Conservation (phyloP, 2,888 invertebrate genomes). For the Neria commutata region DNA sequence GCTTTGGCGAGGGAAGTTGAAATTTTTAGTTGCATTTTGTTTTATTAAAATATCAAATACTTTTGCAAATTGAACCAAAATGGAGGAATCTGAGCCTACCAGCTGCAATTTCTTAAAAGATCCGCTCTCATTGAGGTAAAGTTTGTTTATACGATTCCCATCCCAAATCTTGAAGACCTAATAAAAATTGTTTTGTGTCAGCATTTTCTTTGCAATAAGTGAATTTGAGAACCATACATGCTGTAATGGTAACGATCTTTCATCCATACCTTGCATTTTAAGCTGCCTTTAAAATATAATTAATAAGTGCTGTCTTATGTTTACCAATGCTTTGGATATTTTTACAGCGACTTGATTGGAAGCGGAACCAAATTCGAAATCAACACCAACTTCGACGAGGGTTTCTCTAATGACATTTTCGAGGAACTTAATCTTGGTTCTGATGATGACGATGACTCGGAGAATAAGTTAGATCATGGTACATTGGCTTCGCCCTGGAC, state of each 20-base stretch:
- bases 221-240: too few species aligned
- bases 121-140: background rate
- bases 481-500: slow-evolving; percentile 56
- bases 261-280: too few species aligned
- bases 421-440: slow-evolving; percentile 45
- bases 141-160: too few species aligned
- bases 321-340: background rate
- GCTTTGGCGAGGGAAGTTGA: too few species aligned
- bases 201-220: too few species aligned
- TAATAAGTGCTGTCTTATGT: background rate
- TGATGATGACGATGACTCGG: slow-evolving; percentile 41
- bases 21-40: too few species aligned
- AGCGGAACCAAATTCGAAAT: slow-evolving; percentile 54
- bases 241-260: too few species aligned
- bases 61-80: background rate
- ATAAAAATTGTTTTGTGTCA: too few species aligned
- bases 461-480: slow-evolving; percentile 22
- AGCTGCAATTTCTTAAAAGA: slow-evolving; percentile 1
- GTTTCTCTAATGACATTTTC: slow-evolving; percentile 36
- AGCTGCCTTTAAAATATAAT: background rate
- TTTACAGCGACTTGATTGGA: slow-evolving; percentile 43
- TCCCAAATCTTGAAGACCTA: too few species aligned
- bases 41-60: background rate
- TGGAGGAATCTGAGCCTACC: background rate
- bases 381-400: slow-evolving; percentile 46